These are phyloP conservation scores for Talpa occidentalis DNA, from an alignment of 2,113 vertebrate genomes.

Conservation along the genomic window DNA sequence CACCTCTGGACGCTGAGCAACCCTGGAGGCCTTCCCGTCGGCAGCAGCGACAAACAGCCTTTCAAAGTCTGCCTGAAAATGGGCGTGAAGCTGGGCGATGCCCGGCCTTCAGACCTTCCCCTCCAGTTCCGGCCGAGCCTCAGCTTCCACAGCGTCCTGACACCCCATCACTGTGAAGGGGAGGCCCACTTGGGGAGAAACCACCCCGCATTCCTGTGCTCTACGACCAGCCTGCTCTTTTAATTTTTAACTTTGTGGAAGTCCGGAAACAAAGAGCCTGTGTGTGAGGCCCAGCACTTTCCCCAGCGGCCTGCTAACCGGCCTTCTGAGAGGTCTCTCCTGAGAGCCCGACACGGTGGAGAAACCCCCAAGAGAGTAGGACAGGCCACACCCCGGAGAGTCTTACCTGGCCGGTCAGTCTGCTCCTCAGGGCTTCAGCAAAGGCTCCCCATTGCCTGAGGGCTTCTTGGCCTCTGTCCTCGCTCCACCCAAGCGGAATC, in stretches of 20 bases:
- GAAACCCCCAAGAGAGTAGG: too few relatives aligned
- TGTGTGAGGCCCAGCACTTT: accelerated
- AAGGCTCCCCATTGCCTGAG: accelerated
- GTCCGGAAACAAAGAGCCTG: not conserved
- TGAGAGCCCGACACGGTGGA: not conserved
- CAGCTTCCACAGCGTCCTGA: accelerated
- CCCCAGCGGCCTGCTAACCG: accelerated
- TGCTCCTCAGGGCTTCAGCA: not conserved
- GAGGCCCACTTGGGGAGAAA: accelerated
- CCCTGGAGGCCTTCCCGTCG: accelerated
- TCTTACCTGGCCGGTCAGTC: not conserved
- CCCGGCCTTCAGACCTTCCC: too few relatives aligned
- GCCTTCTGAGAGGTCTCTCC: accelerated
- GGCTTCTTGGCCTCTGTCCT: not conserved
- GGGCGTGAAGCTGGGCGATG: too few relatives aligned
- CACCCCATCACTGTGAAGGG: not conserved
- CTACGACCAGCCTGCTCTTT: not conserved
- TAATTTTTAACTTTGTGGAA: not conserved
- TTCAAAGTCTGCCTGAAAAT: not conserved
- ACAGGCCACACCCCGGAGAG: too few relatives aligned
- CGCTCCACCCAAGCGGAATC: not conserved
- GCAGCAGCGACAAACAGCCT: accelerated
- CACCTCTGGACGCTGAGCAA: too few relatives aligned
- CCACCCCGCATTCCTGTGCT: not conserved
- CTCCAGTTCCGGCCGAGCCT: accelerated